Evolutionary conservation across 2,888 invertebrate species (phyloP), one percentile per base, ranked within the genome.

Genomic region (Athetis lepigone): DNA sequence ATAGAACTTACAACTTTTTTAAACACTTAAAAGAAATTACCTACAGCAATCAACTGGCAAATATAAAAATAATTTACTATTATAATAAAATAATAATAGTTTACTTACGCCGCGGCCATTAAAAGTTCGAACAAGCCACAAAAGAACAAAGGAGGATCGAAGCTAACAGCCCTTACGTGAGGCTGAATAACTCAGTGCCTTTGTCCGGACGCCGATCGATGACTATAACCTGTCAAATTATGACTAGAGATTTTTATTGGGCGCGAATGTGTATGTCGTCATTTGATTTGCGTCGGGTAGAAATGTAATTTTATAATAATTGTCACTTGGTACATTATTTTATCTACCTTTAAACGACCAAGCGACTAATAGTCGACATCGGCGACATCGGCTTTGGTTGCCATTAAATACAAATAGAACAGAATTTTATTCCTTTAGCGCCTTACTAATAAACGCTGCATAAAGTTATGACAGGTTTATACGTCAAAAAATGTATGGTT

Each of bases 151-250:
- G 70, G 74, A 75, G 75, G 70, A 73, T 70, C 68, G 74, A 72
- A 63, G 64, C 75, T 60, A 69, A 80, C 82, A 77, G 79, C 71
- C 68, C 46, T 72, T 65, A 78, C 88, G 88, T 88, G 88, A 70
- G 83, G 84, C 80, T 76, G 88, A 88, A 88, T 90, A 88, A 87
- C 77, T 81, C 75, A 76, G 54, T 69, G 71, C 80, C 84, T 86
- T 87, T 88, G 84, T 84, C 83, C 78, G 64, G 54, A 40, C 77
- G 79, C 83, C 85, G 87, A 81, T 87, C 81, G 85, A 84, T 82
- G 84, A 82, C 78, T 79, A 79, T 82, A 80, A 83, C 81, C 66
- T 84, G 84, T 81, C 86, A 83, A 83, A 85, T 86, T 85, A 81
- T 86, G 83, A 82, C 79, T 82, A 80, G 62, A 67, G 39, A 63